Base-by-base conservation (phyloP, 2,888 invertebrate genomes). In the Hedya salicella region DNA sequence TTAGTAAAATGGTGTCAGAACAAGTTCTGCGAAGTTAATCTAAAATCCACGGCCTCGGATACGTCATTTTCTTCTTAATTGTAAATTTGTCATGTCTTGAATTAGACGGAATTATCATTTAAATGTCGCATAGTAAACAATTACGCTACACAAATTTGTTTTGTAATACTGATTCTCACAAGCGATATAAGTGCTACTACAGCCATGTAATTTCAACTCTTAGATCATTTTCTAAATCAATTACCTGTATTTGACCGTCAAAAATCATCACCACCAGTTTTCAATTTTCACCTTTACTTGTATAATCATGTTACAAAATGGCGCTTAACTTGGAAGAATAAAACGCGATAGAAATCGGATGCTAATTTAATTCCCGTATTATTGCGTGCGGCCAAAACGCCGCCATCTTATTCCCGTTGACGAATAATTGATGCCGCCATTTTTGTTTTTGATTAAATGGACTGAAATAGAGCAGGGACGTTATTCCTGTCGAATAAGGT, bases 41-140 rank as follows among this genome's bases (percentile, higher is more conserved):
- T 61, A 39, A 66, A 54, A 61, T 49, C 66, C 39, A 16, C 61
- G 52, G 61, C 17, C 30, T 14, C n/a, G 21, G n/a, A 44, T 52
- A 61, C 66, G 66, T 61, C 53, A 61, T 59, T 56, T 66, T 66
- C 66, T 61, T 66, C 48, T 66, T 61, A 61, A 46, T 66, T 54
- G 54, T 61, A 49, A 32, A 61, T 61, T 54, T 54, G 60, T 61
- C 60, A 54, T 42, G 53, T 66, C 54, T 48, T 42, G 53, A 49
- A 25, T 32, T n/a, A 49, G 11, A 30, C 36, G n/a, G 62, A 48
- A 39, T 56, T 53, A 65, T 65, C 57, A 30, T 8, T 44, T 25
- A 21, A 62, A 46, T 19, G 17, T 17, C 17, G 11, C n/a, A 16
- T 8, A n/a, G 57, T 44, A 32, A 57, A 44, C 8, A 44, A 32